phyloP scores from a whole-genome alignment of 2,888 invertebrate genomes.

The Mesodorylaimus sp. region DNA sequence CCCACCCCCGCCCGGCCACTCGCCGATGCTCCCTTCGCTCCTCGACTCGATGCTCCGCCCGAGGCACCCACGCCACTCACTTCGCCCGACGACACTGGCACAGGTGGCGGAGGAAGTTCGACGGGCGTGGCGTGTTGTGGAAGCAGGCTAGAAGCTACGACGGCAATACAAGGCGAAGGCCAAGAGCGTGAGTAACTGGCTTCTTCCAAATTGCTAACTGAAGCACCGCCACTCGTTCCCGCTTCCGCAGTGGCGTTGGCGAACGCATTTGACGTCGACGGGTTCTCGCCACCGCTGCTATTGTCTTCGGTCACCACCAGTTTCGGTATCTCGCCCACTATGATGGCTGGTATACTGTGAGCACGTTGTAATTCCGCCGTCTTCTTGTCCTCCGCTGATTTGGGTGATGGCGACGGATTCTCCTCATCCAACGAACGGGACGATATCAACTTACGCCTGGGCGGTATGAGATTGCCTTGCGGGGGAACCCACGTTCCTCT shows the following conservation, averaged over 20 bases:
- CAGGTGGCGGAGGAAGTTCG: background rate
- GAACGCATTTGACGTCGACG: background rate
- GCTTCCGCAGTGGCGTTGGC: background rate
- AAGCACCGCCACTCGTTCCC: background rate
- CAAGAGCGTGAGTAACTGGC: background rate
- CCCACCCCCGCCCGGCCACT: too few species aligned
- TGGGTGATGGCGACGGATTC: conserved; percentile 10
- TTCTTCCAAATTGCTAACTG: too few species aligned
- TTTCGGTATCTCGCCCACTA: conserved; percentile 21
- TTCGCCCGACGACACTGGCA: background rate
- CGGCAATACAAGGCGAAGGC: conserved; percentile 9
- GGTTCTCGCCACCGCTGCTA: conserved; percentile 4
- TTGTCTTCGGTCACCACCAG: conserved; percentile 16
- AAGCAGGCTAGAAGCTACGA: conserved; percentile 12
- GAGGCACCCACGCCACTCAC: background rate
- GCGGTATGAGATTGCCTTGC: conserved; percentile 16
- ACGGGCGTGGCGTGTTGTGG: conserved; percentile 11
- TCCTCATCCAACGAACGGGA: conserved; percentile 19
- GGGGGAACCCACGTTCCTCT: background rate
- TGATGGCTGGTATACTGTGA: conserved; percentile 20
- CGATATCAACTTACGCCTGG: conserved; percentile 14
- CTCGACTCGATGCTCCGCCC: background rate
- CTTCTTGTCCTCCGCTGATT: conserved; percentile 4
- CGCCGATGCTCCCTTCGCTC: background rate
- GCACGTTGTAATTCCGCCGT: conserved; percentile 17